A percentile compares a stretch with the other conserved stretches of the same genome.
Evolutionary conservation across 2,888 invertebrate species (phyloP).

Genomic region (Erebia ligea): DNA sequence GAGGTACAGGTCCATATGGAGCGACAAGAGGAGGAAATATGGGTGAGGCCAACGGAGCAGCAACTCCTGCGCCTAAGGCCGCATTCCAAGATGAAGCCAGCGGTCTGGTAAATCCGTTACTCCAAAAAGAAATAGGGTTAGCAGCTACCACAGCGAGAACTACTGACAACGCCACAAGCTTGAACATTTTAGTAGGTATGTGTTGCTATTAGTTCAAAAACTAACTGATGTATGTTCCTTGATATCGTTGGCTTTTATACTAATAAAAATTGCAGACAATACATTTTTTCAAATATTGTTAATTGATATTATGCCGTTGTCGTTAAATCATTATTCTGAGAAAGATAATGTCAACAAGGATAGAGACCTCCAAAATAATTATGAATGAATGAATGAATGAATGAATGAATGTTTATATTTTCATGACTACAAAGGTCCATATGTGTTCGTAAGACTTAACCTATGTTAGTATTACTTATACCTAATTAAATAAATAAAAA

Average conservation of each 20-base stretch:
- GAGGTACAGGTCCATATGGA: slow-evolving; percentile 47
- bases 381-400: no score
- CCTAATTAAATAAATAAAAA: no score
- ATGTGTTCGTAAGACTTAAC: no score
- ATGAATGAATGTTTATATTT: no score
- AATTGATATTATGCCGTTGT: not conserved
- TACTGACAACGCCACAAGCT: slow-evolving; percentile 85
- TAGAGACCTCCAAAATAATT: not conserved
- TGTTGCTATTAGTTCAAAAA: slow-evolving; percentile 56
- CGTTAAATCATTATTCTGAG: slow-evolving; percentile 1
- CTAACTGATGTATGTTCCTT: slow-evolving; percentile 64
- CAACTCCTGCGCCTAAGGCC: not conserved
- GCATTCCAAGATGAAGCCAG: not conserved
- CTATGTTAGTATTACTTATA: no score
- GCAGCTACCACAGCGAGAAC: slow-evolving; percentile 83
- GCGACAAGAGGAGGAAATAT: not conserved
- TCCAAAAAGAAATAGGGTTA: slow-evolving; percentile 57
- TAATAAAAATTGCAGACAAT: not conserved
- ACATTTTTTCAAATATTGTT: not conserved
- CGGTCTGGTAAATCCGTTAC: slow-evolving; percentile 1
- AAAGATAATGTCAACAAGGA: not conserved
- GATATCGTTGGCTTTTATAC: slow-evolving; percentile 45
- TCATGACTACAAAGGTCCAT: no score
- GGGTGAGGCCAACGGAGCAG: not conserved
- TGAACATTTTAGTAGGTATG: slow-evolving; percentile 81